phyloP scores from a whole-genome alignment of 2,113 vertebrate species.

The Vombatus ursinus region DNA sequence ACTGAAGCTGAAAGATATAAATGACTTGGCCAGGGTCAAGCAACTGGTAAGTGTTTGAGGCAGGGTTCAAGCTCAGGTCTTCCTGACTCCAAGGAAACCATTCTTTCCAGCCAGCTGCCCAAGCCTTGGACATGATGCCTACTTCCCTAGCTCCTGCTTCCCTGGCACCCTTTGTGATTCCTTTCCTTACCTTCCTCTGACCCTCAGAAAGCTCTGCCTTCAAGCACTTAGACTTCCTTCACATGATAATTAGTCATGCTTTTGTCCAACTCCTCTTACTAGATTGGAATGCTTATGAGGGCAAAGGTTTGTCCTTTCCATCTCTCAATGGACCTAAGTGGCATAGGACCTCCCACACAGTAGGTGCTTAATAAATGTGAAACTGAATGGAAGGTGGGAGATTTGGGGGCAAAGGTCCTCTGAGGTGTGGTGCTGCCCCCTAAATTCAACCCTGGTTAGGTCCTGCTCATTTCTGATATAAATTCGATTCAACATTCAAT shows the following conservation, averaged over 20 bases:
- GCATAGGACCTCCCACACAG: not conserved
- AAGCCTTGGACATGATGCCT: not conserved
- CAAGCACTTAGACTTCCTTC: not conserved
- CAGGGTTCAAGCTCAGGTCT: not conserved
- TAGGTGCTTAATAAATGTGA: not conserved
- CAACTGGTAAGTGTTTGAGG: not conserved
- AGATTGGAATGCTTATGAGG: not conserved
- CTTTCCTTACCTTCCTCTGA: no score
- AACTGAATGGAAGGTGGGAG: not conserved
- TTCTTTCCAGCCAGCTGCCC: not conserved
- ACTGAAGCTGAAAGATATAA: not conserved
- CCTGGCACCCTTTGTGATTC: not conserved
- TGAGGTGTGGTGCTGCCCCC: not conserved
- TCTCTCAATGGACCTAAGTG: not conserved
- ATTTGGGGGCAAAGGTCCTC: not conserved
- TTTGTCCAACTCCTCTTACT: not conserved
- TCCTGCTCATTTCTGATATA: not conserved
- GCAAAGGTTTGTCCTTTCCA: not conserved
- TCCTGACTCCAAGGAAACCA: not conserved
- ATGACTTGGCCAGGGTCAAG: not conserved
- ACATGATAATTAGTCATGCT: not conserved
- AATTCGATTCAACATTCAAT: not conserved
- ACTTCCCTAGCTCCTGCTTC: no score
- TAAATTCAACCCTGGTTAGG: not conserved
- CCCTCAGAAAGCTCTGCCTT: not conserved